These are phyloP conservation scores for Pherbina coryleti DNA, from an alignment of 2,888 invertebrate species.

Conservation along the genomic window DNA sequence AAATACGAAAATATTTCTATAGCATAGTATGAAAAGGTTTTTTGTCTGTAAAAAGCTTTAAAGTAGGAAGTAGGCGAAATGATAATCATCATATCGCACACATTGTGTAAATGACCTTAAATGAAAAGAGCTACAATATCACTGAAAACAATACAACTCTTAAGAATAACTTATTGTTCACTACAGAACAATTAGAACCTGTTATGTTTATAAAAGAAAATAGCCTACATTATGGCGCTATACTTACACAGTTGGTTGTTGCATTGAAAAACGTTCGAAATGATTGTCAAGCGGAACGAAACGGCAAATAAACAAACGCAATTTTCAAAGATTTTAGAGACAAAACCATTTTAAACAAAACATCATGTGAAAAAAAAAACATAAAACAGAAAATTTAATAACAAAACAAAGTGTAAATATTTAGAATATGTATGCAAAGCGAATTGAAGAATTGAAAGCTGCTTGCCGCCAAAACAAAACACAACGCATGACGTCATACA, in stretches of 20 bases:
- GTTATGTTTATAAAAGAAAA: background rate
- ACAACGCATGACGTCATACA: conserved; percentile 10
- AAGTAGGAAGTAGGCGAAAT: background rate
- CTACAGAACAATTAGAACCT: too few species aligned
- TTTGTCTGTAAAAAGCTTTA: background rate
- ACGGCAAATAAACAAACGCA: conserved; percentile 13
- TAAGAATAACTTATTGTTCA: too few species aligned
- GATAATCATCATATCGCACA: too few species aligned
- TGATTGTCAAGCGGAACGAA: conserved; percentile 15
- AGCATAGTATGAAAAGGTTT: too few species aligned
- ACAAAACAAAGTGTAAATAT: conserved; percentile 4
- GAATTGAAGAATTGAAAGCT: background rate
- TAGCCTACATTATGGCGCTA: background rate
- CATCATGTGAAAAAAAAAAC: background rate
- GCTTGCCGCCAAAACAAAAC: background rate
- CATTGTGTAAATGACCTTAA: too few species aligned
- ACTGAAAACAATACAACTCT: background rate
- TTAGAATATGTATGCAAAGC: background rate
- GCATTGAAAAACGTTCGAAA: background rate
- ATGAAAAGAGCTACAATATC: background rate
- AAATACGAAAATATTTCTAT: too few species aligned
- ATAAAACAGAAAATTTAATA: background rate
- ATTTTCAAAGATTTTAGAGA: background rate
- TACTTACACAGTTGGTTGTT: conserved; percentile 23
- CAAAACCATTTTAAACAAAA: background rate